Conservation (phyloP, 1,140 invertebrate genomes). For the Oreohelix idahoensis region DNA sequence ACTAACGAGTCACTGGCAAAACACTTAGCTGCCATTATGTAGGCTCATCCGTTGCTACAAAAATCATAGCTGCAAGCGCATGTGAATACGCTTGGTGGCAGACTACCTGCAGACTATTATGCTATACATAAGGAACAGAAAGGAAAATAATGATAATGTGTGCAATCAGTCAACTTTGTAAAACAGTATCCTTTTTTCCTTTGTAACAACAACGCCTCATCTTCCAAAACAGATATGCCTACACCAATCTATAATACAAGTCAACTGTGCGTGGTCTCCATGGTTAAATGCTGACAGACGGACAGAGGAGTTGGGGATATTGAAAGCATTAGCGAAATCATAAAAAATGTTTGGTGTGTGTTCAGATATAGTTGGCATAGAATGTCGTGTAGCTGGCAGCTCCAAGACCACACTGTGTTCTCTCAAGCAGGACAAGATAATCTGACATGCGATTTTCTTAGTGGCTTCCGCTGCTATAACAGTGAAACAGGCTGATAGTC, state of each 20-base stretch:
- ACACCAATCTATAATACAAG: conserved; percentile 13
- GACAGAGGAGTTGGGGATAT: conserved; percentile 55
- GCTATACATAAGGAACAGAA: too few species aligned
- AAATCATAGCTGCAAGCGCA: too few species aligned
- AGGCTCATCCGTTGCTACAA: too few species aligned
- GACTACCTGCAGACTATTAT: too few species aligned
- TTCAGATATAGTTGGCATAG: conserved; percentile 81
- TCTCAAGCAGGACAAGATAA: conserved; percentile 78
- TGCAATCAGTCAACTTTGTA: too few species aligned
- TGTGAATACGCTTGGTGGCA: too few species aligned
- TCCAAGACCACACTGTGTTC: conserved; percentile 77
- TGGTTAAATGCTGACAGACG: conserved; percentile 66
- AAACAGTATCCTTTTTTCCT: too few species aligned
- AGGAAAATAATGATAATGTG: too few species aligned
- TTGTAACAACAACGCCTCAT: background rate
- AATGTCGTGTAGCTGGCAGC: conserved; percentile 81
- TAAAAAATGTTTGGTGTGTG: conserved; percentile 73
- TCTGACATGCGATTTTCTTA: conserved; percentile 68
- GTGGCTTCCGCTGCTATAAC: conserved; percentile 71
- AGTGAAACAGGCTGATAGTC: conserved; percentile 50
- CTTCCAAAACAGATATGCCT: background rate
- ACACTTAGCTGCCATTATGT: too few species aligned
- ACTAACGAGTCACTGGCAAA: too few species aligned
- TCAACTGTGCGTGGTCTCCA: conserved; percentile 56
- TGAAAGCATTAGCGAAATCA: conserved; percentile 64